Evolutionary conservation across 2,797 vertebrate genomes (phyloP).

Genomic region (Glossophaga mutica): DNA sequence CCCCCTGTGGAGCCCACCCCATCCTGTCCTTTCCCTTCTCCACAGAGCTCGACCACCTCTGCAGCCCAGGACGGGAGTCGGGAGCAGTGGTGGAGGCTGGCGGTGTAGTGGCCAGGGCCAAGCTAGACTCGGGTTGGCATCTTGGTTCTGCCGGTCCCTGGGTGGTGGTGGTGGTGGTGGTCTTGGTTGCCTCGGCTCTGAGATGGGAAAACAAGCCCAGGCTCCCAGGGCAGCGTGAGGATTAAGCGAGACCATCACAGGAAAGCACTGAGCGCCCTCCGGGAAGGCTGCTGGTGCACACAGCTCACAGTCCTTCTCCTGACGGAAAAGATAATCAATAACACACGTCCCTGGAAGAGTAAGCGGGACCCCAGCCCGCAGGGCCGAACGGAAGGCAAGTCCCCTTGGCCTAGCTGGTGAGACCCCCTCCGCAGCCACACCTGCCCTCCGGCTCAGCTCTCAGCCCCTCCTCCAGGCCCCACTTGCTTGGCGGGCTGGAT

Average conservation of each 20-base stretch:
- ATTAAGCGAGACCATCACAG: accelerated
- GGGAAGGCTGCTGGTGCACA: background rate
- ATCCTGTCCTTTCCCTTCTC: background rate
- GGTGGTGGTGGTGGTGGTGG: background rate
- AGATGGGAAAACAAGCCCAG: background rate
- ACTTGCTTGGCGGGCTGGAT: background rate
- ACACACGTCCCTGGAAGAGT: background rate
- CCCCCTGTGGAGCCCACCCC: background rate
- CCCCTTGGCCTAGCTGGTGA: background rate
- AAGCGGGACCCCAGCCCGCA: background rate
- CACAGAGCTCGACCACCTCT: accelerated
- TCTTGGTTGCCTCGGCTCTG: background rate
- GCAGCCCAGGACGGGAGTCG: background rate
- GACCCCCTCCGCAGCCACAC: accelerated
- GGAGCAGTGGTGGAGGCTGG: background rate
- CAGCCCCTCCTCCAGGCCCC: background rate
- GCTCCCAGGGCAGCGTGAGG: background rate
- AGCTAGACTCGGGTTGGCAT: no score
- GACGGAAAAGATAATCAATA: background rate
- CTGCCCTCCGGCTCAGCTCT: background rate
- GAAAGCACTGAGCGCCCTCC: accelerated
- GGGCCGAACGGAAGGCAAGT: background rate
- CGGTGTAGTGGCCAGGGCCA: background rate
- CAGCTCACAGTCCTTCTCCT: accelerated
- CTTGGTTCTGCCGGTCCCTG: background rate